These are phyloP conservation scores for Phragmatobia fuliginosa DNA, from an alignment of 2,888 invertebrate species.

Conservation along the genomic window DNA sequence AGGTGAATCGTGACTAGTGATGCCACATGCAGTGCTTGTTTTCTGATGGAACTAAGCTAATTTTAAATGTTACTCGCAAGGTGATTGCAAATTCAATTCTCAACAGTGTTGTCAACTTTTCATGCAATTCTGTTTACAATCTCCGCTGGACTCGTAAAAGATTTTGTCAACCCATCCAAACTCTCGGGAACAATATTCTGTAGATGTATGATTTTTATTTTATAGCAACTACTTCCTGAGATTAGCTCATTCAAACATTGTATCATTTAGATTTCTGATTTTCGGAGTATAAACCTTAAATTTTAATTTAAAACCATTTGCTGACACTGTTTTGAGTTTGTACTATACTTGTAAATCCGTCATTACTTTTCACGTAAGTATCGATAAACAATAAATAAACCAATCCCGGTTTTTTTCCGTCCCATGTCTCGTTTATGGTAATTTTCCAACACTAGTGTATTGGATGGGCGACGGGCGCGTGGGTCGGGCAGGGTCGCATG, in stretches of 20 bases:
- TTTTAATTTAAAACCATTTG: neutral
- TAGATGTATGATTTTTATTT: neutral
- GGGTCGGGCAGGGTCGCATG: conserved; percentile 26
- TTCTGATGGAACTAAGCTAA: neutral
- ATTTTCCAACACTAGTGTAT: conserved; percentile 33
- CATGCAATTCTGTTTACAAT: too few species aligned
- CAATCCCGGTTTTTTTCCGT: neutral
- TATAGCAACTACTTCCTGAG: too few species aligned
- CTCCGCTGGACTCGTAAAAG: neutral
- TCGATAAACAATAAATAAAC: neutral
- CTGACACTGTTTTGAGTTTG: neutral
- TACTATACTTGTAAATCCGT: neutral
- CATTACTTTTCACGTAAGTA: neutral
- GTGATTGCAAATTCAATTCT: neutral
- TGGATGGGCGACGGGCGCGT: conserved; percentile 33
- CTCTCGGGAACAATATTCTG: neutral
- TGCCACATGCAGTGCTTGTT: neutral
- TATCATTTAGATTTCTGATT: too few species aligned
- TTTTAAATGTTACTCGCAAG: neutral
- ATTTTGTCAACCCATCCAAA: neutral
- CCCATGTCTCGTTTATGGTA: conserved; percentile 26
- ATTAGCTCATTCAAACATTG: too few species aligned
- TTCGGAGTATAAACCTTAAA: neutral
- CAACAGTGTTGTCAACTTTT: too few species aligned
- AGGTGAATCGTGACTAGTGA: conserved; percentile 21